Evolutionary conservation across 2,797 vertebrate species (phyloP).

Genomic region (Pteropus rufus): DNA sequence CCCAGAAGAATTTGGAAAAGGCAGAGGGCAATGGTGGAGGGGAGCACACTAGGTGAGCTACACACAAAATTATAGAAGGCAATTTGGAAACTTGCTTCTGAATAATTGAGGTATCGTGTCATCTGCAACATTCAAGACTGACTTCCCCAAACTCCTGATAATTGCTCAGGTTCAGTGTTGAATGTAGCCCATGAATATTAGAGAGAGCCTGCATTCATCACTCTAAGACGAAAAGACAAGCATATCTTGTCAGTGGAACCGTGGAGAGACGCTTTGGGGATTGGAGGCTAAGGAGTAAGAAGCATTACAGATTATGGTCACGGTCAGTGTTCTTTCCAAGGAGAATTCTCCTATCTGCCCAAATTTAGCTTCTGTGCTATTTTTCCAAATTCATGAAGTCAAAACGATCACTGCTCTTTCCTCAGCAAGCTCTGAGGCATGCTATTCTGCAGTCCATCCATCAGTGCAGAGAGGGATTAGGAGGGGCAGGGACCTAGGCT

Average conservation of each 20-base stretch:
- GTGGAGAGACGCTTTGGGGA: conserved; percentile 40
- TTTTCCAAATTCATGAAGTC: background rate
- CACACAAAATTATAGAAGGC: background rate
- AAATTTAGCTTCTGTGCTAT: background rate
- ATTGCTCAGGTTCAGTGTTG: conserved; percentile 45
- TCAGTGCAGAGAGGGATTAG: background rate
- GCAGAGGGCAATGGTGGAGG: fast-evolving
- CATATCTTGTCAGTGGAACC: conserved; percentile 12
- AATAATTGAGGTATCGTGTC: conserved; percentile 74
- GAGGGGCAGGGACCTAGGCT: background rate
- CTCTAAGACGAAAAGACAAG: conserved; percentile 69
- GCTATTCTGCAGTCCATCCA: background rate
- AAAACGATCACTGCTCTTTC: background rate
- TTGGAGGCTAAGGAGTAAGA: background rate
- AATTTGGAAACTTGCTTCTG: conserved; percentile 21
- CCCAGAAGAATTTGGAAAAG: background rate
- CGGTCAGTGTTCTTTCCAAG: background rate
- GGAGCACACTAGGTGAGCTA: background rate
- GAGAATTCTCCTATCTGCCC: background rate
- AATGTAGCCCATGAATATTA: conserved; percentile 70
- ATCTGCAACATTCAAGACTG: conserved; percentile 39
- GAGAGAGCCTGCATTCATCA: conserved; percentile 28
- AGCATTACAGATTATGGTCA: background rate
- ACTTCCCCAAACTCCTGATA: conserved; percentile 54
- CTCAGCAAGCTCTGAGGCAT: background rate